Evolutionary conservation across 37 sponge, comb jelly and placozoan species (phyloP), one percentile per base, ranked within the genome.

Genomic region (Beroe forskalii): DNA sequence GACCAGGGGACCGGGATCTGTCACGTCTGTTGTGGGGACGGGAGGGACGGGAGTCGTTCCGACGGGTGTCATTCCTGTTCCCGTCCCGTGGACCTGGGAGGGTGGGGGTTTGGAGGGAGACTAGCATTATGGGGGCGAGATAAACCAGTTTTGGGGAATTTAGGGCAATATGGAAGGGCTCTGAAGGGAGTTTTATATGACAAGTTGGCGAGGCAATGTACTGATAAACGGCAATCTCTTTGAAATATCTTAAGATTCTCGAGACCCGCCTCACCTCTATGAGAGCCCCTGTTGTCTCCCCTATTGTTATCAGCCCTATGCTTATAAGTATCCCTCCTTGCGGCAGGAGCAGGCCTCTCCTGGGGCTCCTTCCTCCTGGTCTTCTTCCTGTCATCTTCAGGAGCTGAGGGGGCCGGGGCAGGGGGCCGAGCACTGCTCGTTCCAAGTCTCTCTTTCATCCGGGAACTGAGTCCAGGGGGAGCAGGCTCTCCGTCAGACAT

Each of bases 401-500:
- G 8, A n/a, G n/a, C n/a, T n/a, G n/a, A n/a, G 14, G 66, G 25
- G 66, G 66, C 66, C 4, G 30, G 66, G 17, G 25, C 4, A 27
- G 66, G 66, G 25, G 30, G 66, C 4, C 55, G 40, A 23, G 30
- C 3, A 33, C 72, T 69, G 4, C 66, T 19, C 2, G 23, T 30
- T 35, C 72, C 72, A 4, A 69, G 38, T 36, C 72, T 1, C 35
- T 69, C 72, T 17, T 69, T 69, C 72, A 69, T 69, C 19, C 72
- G 1, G 8, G 72, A 69, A 36, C 72, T 69, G 17, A 69, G 72
- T 1, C 86, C 86, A 43, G 86, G 86, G 17, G 86, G 86, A 12
- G 86, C 86, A 1, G 86, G 86, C 55, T 80, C 86, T 6, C 86
- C 86, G 44, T 69, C 72, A 33, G 72, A 69, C 72, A 69, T 69